phyloP scores from a whole-genome alignment of 2,113 vertebrate species.

The Mus pahari region DNA sequence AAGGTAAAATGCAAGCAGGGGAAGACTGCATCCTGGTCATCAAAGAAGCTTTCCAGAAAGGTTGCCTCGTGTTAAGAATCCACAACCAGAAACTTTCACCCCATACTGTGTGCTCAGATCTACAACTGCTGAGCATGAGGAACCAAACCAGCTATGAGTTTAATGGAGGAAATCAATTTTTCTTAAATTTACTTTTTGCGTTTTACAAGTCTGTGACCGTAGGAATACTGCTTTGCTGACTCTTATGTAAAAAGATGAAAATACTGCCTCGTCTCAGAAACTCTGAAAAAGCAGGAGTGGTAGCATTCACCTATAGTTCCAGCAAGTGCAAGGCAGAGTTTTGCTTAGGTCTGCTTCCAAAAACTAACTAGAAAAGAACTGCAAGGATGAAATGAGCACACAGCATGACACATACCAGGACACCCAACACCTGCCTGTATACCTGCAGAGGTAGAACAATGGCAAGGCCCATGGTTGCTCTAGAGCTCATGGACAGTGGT shows the following conservation, averaged over 20 bases:
- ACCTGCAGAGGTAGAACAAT: slow-evolving; percentile 25
- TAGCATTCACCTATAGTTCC: not conserved
- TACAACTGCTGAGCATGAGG: not conserved
- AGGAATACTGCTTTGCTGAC: not conserved
- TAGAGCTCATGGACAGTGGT: not conserved
- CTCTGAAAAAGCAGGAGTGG: not conserved
- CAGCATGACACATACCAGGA: slow-evolving; percentile 37
- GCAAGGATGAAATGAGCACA: not conserved
- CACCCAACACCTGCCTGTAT: not conserved
- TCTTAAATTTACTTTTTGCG: not conserved
- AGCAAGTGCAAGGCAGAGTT: not conserved
- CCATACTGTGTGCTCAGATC: not conserved
- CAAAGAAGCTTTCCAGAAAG: not conserved
- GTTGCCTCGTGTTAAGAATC: not conserved
- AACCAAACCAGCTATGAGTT: not conserved
- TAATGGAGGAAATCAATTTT: not conserved
- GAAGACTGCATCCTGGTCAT: not conserved
- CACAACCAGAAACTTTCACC: not conserved
- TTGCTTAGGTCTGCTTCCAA: not conserved
- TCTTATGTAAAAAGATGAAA: not conserved
- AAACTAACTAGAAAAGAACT: not conserved
- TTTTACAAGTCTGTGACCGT: not conserved
- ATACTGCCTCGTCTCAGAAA: not conserved
- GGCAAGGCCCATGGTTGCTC: slow-evolving; percentile 15
- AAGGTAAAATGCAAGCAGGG: not conserved